A percentile compares a stretch with the other conserved stretches of the same genome.
These are phyloP conservation scores for Sycophila sp. DNA, from an alignment of 1,140 invertebrate species.

Conservation along the genomic window DNA sequence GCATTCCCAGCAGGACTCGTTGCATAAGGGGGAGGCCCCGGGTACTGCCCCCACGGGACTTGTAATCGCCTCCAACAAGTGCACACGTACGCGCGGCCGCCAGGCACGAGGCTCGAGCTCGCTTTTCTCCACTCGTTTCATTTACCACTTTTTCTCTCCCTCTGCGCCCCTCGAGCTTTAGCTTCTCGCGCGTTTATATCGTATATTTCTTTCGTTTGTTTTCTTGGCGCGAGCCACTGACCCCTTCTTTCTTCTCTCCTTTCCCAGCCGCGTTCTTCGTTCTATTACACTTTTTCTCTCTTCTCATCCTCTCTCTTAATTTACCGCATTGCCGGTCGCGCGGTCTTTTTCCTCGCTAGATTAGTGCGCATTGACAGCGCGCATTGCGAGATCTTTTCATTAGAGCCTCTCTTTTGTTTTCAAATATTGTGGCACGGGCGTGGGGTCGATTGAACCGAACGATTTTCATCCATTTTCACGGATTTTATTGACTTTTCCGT, in stretches of 20 bases:
- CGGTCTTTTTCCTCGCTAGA: constrained; percentile 2
- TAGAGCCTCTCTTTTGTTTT: too few relatives aligned
- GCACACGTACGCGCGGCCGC: too few relatives aligned
- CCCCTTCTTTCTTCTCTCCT: not conserved
- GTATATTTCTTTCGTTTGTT: constrained; percentile 5
- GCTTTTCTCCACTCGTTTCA: constrained; percentile 1
- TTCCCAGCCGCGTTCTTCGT: not conserved
- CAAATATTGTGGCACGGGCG: too few relatives aligned
- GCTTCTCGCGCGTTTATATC: not conserved
- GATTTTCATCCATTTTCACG: too few relatives aligned
- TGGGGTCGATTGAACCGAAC: too few relatives aligned
- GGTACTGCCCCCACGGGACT: constrained; percentile 37
- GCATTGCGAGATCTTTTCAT: constrained; percentile 10
- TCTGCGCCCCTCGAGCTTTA: too few relatives aligned
- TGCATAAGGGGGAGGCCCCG: constrained; percentile 37
- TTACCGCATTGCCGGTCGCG: not conserved
- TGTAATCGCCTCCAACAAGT: constrained; percentile 51
- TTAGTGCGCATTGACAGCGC: not conserved
- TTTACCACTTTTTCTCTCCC: not conserved
- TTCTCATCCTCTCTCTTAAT: not conserved
- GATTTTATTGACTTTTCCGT: not conserved
- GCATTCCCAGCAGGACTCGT: constrained; percentile 45
- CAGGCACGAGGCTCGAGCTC: not conserved
- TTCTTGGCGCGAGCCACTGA: not conserved
- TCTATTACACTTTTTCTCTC: not conserved